phyloP scores from a whole-genome alignment of 92 coral and sea anemone genomes.

The Blastomussa wellsi region DNA sequence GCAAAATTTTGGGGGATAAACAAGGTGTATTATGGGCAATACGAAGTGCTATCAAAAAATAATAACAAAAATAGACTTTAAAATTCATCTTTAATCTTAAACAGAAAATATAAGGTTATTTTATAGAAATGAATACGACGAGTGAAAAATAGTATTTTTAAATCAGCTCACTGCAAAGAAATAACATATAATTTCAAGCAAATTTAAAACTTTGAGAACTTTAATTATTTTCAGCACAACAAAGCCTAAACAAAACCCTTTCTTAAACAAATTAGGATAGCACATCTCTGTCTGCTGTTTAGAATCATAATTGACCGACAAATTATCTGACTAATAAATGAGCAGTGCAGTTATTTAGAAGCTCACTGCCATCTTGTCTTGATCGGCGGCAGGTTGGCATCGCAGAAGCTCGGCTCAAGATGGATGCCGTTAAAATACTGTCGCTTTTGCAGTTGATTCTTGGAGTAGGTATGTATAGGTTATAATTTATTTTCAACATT shows the following conservation, averaged over 20 bases:
- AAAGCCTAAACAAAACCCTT: neutral
- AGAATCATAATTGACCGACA: neutral
- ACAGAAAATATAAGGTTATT: no score
- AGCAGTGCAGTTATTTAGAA: neutral
- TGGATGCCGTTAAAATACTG: neutral
- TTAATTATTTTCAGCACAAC: neutral
- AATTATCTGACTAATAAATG: neutral
- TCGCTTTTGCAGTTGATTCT: neutral
- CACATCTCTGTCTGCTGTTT: neutral
- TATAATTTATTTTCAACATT: neutral
- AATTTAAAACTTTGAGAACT: neutral
- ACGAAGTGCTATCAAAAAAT: no score
- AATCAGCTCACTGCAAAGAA: no score
- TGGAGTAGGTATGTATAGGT: neutral
- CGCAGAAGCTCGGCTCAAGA: neutral
- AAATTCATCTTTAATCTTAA: no score
- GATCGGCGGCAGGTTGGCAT: neutral
- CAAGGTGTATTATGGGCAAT: no score
- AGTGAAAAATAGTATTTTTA: no score
- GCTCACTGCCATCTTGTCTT: neutral
- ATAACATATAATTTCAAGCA: no score
- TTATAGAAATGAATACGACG: no score
- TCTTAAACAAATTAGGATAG: neutral
- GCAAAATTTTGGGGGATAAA: no score
- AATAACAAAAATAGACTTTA: no score